Conservation (phyloP, 2,113 vertebrate genomes). For the Pseudorectes ferrugineus region DNA sequence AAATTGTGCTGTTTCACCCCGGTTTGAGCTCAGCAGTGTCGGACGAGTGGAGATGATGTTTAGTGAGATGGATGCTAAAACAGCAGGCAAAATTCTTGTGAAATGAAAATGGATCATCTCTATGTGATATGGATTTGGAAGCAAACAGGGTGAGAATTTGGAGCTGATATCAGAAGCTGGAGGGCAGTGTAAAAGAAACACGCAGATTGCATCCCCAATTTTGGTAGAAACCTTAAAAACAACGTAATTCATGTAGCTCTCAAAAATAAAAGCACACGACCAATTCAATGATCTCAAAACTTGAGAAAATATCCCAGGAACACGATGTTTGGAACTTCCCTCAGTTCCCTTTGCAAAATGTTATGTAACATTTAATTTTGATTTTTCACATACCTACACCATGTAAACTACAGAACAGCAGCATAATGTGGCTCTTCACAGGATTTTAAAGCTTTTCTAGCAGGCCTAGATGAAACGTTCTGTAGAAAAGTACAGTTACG, state of each 20-base stretch:
- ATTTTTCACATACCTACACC: not conserved
- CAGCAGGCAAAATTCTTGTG: not conserved
- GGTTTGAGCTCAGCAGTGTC: not conserved
- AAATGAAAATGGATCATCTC: not conserved
- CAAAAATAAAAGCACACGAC: not conserved
- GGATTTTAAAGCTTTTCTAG: not conserved
- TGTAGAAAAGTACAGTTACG: not conserved
- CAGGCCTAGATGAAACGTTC: not conserved
- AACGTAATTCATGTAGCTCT: not conserved
- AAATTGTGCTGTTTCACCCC: not conserved
- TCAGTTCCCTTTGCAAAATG: not conserved
- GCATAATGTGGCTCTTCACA: not conserved
- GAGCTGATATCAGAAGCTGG: not conserved
- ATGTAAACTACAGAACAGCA: not conserved
- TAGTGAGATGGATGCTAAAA: not conserved
- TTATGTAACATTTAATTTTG: not conserved
- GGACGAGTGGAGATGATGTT: not conserved
- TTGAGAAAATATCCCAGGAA: not conserved
- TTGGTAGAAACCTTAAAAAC: not conserved
- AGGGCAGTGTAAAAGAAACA: conserved; percentile 4
- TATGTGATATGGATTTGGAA: not conserved
- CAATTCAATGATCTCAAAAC: not conserved
- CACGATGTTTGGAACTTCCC: not conserved
- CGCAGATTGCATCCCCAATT: not conserved
- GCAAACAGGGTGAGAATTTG: not conserved